Conservation (phyloP, 1,140 invertebrate species). For the Cyrtorhinus lividipennis region DNA sequence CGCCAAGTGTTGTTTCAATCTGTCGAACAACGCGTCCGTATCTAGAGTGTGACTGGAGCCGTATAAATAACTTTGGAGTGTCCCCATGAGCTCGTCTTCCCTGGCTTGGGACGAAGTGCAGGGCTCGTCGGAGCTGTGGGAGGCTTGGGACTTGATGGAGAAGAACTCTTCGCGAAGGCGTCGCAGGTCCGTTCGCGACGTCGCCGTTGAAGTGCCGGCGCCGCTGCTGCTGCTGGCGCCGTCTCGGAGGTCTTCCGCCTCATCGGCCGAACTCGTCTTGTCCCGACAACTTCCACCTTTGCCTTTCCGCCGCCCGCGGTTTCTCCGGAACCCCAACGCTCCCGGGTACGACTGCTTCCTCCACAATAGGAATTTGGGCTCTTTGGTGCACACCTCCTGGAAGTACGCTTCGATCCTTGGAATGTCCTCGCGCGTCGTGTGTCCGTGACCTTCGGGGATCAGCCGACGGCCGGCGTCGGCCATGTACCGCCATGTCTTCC, state of each 20-base stretch:
- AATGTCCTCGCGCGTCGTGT: constrained; percentile 53
- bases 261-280: constrained; percentile 43
- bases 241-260: constrained; percentile 33
- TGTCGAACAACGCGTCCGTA: constrained; percentile 45
- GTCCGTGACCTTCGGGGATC: constrained; percentile 52
- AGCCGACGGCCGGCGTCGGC: constrained; percentile 69
- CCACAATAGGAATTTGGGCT: constrained; percentile 64
- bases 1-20: constrained; percentile 45
- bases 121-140: constrained; percentile 4
- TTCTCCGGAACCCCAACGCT: constrained; percentile 39
- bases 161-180: constrained; percentile 49
- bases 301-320: constrained; percentile 35
- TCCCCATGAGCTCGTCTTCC: constrained; percentile 41
- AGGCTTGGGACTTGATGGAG: constrained; percentile 22
- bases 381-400: constrained; percentile 60
- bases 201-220: constrained; percentile 23
- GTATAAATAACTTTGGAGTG: constrained; percentile 49
- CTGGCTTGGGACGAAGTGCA: constrained; percentile 31
- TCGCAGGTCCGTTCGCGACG: constrained; percentile 47
- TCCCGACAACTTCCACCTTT: constrained; percentile 43
- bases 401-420: constrained; percentile 68
- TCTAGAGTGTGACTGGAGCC: constrained; percentile 33
- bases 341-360: constrained; percentile 63
- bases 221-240: background rate
- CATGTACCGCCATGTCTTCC: constrained; percentile 84